A percentile compares a stretch with the other conserved stretches of the same genome.
phyloP scores from a whole-genome alignment of 2,888 invertebrate genomes.

The Heliconius sara region DNA sequence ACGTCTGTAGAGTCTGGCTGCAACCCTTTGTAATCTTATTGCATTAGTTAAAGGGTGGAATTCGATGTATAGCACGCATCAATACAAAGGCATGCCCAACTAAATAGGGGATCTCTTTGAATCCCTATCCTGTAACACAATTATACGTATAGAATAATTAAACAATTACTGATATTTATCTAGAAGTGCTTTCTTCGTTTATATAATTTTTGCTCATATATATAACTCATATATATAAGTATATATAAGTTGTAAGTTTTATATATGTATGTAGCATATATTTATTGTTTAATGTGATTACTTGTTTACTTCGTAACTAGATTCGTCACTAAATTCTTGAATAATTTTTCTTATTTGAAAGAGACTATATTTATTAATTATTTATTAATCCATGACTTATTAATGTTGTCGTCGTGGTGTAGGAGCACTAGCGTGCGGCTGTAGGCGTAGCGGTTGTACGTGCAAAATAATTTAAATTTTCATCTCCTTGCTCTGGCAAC shows the following conservation, averaged over 20 bases:
- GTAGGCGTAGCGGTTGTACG: too few relatives aligned
- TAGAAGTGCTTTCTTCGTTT: neutral
- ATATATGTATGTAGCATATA: too few relatives aligned
- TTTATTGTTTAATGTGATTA: too few relatives aligned
- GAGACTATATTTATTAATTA: neutral
- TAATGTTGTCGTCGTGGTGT: too few relatives aligned
- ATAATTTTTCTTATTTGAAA: neutral
- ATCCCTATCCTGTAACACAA: conserved; percentile 43
- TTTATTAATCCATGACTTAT: neutral
- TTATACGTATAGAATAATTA: conserved; percentile 29
- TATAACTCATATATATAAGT: neutral
- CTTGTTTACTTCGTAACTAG: too few relatives aligned
- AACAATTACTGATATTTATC: conserved; percentile 21
- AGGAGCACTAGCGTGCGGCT: too few relatives aligned
- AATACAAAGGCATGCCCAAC: conserved; percentile 58
- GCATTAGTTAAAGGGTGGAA: conserved; percentile 79
- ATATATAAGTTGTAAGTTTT: neutral
- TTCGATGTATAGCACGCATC: conserved; percentile 70
- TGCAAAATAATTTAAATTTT: too few relatives aligned
- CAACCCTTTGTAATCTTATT: conserved; percentile 80
- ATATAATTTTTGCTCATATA: neutral
- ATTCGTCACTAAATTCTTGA: too few relatives aligned
- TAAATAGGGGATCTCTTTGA: conserved; percentile 57
- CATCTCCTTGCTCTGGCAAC: too few relatives aligned
- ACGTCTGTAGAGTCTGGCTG: conserved; percentile 60